Evolutionary conservation across 2,113 vertebrate genomes (phyloP), one percentile per base, ranked within the genome.

Genomic region (Myodes glareolus): DNA sequence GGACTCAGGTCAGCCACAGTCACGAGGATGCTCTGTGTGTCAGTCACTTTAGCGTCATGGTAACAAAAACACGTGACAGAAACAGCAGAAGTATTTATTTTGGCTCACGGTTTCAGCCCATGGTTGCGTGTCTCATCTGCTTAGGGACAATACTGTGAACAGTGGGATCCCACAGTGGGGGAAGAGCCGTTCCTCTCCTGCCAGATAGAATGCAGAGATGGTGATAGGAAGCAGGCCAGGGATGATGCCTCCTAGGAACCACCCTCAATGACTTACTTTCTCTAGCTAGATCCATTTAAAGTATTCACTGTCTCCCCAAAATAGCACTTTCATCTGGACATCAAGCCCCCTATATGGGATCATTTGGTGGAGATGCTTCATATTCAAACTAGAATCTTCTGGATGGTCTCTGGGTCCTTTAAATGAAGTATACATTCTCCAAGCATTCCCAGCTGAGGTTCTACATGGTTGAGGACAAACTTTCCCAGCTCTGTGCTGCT

Each of bases 1-100:
- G n/a, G 65, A 39, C 16, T 50, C 52, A 7, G 45, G 0, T 11
- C 29, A 39, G 67, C 47, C 70, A 17, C 0, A 16, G 2, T 0
- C 4, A 45, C 0, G 3, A 45, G 67, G 76, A 17, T 12, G 29
- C 36, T 63, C 55, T 42, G 8, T 23, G 52, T 61, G n/a, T 31
- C 33, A 17, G 10, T 52, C 39, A n/a, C 67, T 88, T 39, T 7
- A 39, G 63, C 42, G 87, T 29, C n/a, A 61, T 3, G 47, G 16
- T 73, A 31, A 75, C 50, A 61, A 76, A 75, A 75, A 45, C 16
- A 61, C 27, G 17, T 33, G 27, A 45, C 52, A 75, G n/a, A 89
- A 90, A 45, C n/a, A 45, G 75, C 29, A 31, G 29, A 63, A 76
- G 19, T 7, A 63, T 23, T 75, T 36, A 63, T 76, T 61, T 33